phyloP scores from a whole-genome alignment of 1,140 invertebrate species.

The Calliopsis andreniformis region DNA sequence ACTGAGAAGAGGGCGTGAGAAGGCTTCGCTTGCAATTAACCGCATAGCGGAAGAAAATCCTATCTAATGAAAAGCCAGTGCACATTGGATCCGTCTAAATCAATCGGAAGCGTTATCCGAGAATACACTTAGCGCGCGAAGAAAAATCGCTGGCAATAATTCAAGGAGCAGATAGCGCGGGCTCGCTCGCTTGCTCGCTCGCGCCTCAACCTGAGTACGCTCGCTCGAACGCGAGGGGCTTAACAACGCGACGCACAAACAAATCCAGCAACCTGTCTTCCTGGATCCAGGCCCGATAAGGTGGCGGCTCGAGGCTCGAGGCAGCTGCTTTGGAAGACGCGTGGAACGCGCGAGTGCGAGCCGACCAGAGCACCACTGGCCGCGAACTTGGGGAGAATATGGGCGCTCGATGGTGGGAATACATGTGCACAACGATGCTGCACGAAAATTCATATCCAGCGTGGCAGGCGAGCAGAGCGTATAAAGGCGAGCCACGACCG shows the following conservation, averaged over 20 bases:
- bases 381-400: constrained; percentile 52
- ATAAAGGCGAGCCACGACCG: constrained; percentile 63
- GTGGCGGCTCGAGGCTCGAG: constrained; percentile 4
- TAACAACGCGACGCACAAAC: constrained; percentile 37
- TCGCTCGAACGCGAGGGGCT: not conserved
- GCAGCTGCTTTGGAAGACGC: not conserved
- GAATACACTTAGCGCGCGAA: constrained; percentile 38
- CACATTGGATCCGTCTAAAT: constrained; percentile 27
- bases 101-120: constrained; percentile 38
- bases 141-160: constrained; percentile 16
- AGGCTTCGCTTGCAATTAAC: not conserved
- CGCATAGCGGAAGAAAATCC: not conserved
- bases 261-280: constrained; percentile 47
- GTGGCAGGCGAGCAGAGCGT: constrained; percentile 55
- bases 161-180: constrained; percentile 20
- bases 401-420: constrained; percentile 62
- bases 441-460: constrained; percentile 69
- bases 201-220: not conserved
- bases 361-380: constrained; percentile 61
- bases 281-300: constrained; percentile 38
- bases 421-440: constrained; percentile 63
- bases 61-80: not conserved
- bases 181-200: not conserved
- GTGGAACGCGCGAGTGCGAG: not conserved
- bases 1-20: not conserved